These are phyloP conservation scores for Helicoverpa assulta DNA, from an alignment of 2,888 invertebrate genomes.

Conservation along the genomic window DNA sequence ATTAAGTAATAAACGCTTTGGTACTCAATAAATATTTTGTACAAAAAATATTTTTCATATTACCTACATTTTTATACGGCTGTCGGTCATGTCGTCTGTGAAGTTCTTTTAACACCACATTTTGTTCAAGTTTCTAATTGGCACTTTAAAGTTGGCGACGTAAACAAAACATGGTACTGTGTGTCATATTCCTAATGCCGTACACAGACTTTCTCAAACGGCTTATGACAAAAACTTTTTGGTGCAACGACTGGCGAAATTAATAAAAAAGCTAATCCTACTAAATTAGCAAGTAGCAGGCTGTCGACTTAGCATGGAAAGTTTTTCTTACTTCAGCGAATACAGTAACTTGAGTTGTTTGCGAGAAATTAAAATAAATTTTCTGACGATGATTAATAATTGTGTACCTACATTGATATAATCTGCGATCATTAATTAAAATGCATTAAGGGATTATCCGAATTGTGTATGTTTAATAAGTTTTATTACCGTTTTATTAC, in stretches of 20 bases:
- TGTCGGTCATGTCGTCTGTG: too few relatives aligned
- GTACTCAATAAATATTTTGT: too few relatives aligned
- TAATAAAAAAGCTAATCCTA: slow-evolving; percentile 1
- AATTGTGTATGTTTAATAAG: background rate
- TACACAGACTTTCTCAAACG: background rate
- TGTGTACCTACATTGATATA: background rate
- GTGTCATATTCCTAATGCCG: background rate
- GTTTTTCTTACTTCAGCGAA: background rate
- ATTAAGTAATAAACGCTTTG: too few relatives aligned
- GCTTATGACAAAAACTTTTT: background rate
- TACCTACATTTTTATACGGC: too few relatives aligned
- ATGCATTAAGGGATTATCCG: background rate
- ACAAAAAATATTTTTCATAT: too few relatives aligned
- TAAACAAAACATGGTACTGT: background rate
- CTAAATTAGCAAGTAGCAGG: background rate
- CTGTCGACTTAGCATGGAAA: background rate
- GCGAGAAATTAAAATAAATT: background rate
- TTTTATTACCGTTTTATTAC: background rate
- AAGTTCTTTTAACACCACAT: too few relatives aligned
- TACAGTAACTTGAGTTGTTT: background rate
- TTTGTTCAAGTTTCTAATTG: too few relatives aligned
- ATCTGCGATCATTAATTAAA: background rate
- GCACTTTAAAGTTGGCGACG: background rate
- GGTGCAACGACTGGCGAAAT: background rate
- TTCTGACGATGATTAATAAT: background rate